phyloP scores from a whole-genome alignment of 92 coral and sea anemone species.

The Actinernus sp. region DNA sequence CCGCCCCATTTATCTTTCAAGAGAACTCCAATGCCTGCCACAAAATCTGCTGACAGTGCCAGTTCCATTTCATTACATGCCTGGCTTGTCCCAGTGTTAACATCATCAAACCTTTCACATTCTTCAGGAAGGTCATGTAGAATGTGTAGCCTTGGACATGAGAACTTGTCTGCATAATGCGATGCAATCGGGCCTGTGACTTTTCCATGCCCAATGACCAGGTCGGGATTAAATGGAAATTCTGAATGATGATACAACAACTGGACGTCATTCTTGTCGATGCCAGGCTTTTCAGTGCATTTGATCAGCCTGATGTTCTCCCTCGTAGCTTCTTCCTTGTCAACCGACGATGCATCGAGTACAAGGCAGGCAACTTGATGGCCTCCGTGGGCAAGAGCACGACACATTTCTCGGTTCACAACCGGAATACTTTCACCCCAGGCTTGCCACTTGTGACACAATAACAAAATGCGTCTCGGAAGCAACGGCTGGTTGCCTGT shows the following conservation, averaged over 20 bases:
- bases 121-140: slow-evolving; percentile 57
- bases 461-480: slow-evolving; percentile 48
- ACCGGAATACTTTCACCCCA: slow-evolving; percentile 59
- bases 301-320: slow-evolving; percentile 48
- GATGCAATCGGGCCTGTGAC: slow-evolving; percentile 66
- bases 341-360: slow-evolving; percentile 34
- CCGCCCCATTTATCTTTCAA: slow-evolving; percentile 61
- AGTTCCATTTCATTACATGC: slow-evolving; percentile 42
- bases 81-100: not conserved
- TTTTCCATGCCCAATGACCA: slow-evolving; percentile 68
- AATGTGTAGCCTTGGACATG: slow-evolving; percentile 57
- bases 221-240: slow-evolving; percentile 56
- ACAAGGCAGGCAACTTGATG: slow-evolving; percentile 72
- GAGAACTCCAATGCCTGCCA: slow-evolving; percentile 64
- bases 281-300: slow-evolving; percentile 43
- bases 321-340: slow-evolving; percentile 52
- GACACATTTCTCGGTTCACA: slow-evolving; percentile 53
- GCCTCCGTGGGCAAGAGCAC: slow-evolving; percentile 50
- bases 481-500: too few relatives aligned
- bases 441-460: slow-evolving; percentile 59
- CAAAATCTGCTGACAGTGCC: slow-evolving; percentile 60
- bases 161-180: slow-evolving; percentile 29
- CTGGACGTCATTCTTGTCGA: slow-evolving; percentile 19
- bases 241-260: slow-evolving; percentile 33
- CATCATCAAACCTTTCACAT: slow-evolving; percentile 1